These are phyloP conservation scores for Tenthredo distinguenda DNA, from an alignment of 2,888 invertebrate species.

Conservation along the genomic window DNA sequence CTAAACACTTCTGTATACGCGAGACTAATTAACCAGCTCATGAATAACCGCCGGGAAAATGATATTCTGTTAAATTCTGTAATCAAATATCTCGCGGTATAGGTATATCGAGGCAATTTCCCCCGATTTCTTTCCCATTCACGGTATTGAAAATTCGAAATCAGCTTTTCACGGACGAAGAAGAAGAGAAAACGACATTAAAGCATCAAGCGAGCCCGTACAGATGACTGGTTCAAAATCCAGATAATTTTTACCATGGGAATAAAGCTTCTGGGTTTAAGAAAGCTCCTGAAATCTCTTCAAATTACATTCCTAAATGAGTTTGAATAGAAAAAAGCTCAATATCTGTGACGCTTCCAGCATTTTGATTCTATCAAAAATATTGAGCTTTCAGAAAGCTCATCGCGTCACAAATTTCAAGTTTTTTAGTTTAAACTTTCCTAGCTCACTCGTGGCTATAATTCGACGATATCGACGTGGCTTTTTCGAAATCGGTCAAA, in stretches of 20 bases:
- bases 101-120: not conserved
- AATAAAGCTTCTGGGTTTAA: not conserved
- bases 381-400: not conserved
- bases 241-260: not conserved
- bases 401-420: not conserved
- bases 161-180: not conserved
- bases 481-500: too few relatives aligned
- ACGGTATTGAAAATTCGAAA: not conserved
- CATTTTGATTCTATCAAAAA: not conserved
- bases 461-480: too few relatives aligned
- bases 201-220: not conserved
- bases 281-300: not conserved
- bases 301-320: not conserved
- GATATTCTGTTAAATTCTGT: not conserved
- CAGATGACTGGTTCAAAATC: not conserved
- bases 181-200: not conserved
- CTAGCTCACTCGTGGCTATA: too few relatives aligned
- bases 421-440: not conserved
- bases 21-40: constrained; percentile 5
- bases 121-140: not conserved
- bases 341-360: not conserved
- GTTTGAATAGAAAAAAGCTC: not conserved
- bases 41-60: not conserved
- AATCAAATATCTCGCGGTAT: not conserved
- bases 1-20: constrained; percentile 1